A percentile compares a stretch with the other conserved stretches of the same genome.
Conservation (phyloP, 2,113 vertebrate species). For the Boleophthalmus pectinirostris region DNA sequence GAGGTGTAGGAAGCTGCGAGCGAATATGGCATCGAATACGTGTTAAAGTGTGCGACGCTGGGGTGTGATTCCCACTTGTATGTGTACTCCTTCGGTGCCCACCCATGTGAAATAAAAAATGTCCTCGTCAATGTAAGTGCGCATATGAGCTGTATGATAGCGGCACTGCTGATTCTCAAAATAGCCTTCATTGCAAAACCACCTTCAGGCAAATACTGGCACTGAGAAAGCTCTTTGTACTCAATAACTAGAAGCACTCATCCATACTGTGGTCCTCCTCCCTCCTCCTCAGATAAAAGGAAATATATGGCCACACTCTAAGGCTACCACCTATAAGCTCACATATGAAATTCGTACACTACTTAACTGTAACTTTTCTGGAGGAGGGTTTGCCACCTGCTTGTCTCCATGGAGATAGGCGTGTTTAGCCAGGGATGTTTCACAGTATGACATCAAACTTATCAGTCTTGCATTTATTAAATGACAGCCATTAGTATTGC, state of each 20-base stretch:
- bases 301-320: not conserved
- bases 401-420: too few relatives aligned
- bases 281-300: slow-evolving; percentile 21
- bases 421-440: too few relatives aligned
- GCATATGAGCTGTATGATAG: slow-evolving; percentile 33
- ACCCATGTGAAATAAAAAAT: slow-evolving; percentile 34
- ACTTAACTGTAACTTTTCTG: too few relatives aligned
- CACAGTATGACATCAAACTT: too few relatives aligned
- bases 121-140: slow-evolving; percentile 52
- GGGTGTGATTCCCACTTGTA: slow-evolving; percentile 28
- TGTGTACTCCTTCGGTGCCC: slow-evolving; percentile 24
- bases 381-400: too few relatives aligned
- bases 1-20: slow-evolving; percentile 38
- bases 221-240: slow-evolving; percentile 57
- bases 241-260: slow-evolving; percentile 50
- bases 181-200: slow-evolving; percentile 62
- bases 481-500: too few relatives aligned
- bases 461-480: too few relatives aligned
- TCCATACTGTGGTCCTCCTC: slow-evolving; percentile 23
- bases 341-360: not conserved
- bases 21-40: slow-evolving; percentile 35
- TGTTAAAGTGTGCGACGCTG: slow-evolving; percentile 28
- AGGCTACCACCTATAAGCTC: slow-evolving; percentile 24
- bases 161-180: slow-evolving; percentile 55
- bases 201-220: slow-evolving; percentile 61